phyloP scores from a whole-genome alignment of 2,113 vertebrate genomes.

The Charina bottae region DNA sequence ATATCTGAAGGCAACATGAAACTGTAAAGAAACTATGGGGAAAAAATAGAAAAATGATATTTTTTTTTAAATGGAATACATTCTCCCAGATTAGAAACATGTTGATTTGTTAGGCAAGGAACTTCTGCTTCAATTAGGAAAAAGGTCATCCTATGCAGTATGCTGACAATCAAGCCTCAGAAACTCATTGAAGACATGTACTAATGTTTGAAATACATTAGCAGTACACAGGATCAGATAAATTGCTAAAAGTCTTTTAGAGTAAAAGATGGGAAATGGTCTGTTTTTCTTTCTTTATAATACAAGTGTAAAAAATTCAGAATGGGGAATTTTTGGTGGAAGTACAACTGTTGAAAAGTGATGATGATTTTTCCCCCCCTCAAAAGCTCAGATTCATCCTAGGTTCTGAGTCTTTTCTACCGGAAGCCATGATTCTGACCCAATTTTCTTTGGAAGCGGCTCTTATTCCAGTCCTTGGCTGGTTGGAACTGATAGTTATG shows the following conservation, averaged over 20 bases:
- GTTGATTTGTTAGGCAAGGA: neutral
- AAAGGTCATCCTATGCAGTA: neutral
- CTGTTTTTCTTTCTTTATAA: neutral
- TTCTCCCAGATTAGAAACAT: neutral
- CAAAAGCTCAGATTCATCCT: neutral
- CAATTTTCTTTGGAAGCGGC: neutral
- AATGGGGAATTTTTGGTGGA: neutral
- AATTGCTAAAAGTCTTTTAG: neutral
- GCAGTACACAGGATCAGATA: neutral
- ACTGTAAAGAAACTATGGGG: neutral
- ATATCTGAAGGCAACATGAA: neutral
- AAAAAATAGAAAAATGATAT: neutral
- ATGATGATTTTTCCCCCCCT: neutral
- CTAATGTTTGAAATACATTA: neutral
- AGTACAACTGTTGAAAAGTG: fast-evolving
- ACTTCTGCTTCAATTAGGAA: neutral
- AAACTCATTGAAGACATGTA: neutral
- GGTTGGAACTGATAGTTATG: neutral
- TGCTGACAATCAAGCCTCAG: neutral
- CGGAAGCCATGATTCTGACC: neutral
- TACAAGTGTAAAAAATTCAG: neutral
- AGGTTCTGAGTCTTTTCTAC: neutral
- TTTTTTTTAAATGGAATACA: neutral
- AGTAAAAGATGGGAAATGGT: neutral
- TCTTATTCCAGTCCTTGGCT: neutral